phyloP scores from a whole-genome alignment of 1,140 invertebrate genomes.

The Asbolus verrucosus region DNA sequence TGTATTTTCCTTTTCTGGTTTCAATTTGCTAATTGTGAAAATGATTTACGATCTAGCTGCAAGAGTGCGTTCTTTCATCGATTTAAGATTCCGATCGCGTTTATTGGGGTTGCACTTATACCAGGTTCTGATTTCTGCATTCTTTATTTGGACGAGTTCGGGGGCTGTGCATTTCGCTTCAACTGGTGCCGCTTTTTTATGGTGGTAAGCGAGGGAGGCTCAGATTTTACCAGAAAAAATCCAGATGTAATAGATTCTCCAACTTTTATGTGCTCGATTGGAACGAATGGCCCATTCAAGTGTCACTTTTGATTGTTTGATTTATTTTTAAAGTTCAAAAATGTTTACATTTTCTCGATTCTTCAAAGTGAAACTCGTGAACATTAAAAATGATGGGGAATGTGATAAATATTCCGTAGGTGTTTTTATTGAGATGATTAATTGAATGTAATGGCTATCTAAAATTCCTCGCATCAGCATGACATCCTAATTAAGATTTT shows the following conservation, averaged over 20 bases:
- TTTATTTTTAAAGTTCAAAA: no score
- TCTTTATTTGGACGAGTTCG: slow-evolving; percentile 20
- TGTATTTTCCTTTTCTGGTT: no score
- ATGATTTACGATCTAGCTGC: slow-evolving; percentile 29
- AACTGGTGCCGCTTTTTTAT: no score
- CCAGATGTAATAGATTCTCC: neutral
- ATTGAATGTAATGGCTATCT: slow-evolving; percentile 33
- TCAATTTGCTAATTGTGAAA: slow-evolving; percentile 43
- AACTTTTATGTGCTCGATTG: no score
- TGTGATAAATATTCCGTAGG: slow-evolving; percentile 13
- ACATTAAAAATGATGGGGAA: neutral
- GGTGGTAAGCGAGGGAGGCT: no score
- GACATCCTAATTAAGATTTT: slow-evolving; percentile 39
- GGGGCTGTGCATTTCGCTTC: neutral
- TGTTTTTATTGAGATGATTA: slow-evolving; percentile 33
- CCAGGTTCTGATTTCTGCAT: slow-evolving; percentile 47
- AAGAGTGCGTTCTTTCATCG: slow-evolving; percentile 19
- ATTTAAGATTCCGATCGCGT: slow-evolving; percentile 49
- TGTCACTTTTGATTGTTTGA: no score
- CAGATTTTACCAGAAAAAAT: neutral
- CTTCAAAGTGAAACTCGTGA: no score
- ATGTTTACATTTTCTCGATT: no score
- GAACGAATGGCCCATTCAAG: no score
- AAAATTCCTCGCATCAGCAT: slow-evolving; percentile 31
- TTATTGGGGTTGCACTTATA: slow-evolving; percentile 41